phyloP scores from a whole-genome alignment of 2,113 vertebrate genomes.

The Atrichornis clamosus region DNA sequence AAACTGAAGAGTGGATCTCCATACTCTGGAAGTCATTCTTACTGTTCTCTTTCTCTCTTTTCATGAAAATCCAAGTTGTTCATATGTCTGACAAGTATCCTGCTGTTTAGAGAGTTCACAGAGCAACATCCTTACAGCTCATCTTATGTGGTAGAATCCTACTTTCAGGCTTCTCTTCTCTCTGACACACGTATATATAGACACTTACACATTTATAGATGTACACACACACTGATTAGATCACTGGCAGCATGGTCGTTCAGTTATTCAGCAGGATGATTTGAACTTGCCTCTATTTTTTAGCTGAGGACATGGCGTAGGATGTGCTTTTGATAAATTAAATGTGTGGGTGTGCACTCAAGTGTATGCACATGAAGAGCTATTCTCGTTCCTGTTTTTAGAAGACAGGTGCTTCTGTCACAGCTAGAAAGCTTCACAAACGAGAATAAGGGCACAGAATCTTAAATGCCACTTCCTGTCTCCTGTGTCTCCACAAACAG shows the following conservation, averaged over 20 bases:
- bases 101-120: neutral
- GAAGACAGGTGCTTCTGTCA: neutral
- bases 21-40: neutral
- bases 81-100: neutral
- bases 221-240: neutral
- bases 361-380: neutral
- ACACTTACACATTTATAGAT: fast-evolving
- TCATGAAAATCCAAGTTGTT: neutral
- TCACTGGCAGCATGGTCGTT: neutral
- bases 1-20: neutral
- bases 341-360: neutral
- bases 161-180: neutral
- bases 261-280: neutral
- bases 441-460: neutral
- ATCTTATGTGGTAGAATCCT: neutral
- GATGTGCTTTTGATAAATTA: neutral
- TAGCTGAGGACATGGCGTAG: neutral
- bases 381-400: neutral
- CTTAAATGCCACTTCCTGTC: neutral
- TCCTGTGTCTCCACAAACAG: neutral
- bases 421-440: neutral
- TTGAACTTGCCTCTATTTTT: neutral
- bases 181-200: fast-evolving
- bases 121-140: neutral
- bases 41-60: neutral